Conservation (phyloP, 2,888 invertebrate genomes). For the Ditula angustiorana region DNA sequence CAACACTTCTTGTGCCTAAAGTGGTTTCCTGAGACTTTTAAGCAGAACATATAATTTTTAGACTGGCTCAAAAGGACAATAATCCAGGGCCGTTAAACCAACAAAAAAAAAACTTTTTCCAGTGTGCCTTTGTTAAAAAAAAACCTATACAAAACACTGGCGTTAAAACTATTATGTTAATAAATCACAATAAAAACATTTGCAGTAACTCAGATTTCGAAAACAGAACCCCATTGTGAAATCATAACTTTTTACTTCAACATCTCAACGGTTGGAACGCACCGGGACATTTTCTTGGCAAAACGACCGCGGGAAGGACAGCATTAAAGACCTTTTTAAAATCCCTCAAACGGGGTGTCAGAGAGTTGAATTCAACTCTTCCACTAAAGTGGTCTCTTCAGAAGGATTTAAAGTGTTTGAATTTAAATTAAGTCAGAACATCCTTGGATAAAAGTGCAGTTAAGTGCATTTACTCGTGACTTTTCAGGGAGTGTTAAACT, state of each 20-base stretch:
- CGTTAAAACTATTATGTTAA: too few species aligned
- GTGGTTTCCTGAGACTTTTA: too few species aligned
- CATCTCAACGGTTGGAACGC: slow-evolving; percentile 31
- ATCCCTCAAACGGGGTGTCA: slow-evolving; percentile 40
- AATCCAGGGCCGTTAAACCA: too few species aligned
- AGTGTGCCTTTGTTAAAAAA: too few species aligned
- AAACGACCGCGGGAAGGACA: slow-evolving; percentile 19
- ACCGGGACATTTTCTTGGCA: slow-evolving; percentile 33
- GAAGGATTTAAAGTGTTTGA: slow-evolving; percentile 35
- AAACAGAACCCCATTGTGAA: neutral
- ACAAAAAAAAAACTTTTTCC: too few species aligned
- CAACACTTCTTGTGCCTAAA: too few species aligned
- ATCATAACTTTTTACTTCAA: neutral
- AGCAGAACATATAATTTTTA: too few species aligned
- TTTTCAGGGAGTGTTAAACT: slow-evolving; percentile 8
- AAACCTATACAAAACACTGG: too few species aligned
- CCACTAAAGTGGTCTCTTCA: slow-evolving; percentile 28
- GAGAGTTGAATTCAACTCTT: slow-evolving; percentile 33
- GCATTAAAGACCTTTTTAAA: slow-evolving; percentile 37
- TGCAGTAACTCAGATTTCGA: too few species aligned
- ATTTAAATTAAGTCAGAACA: slow-evolving; percentile 37
- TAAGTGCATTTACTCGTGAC: slow-evolving; percentile 18
- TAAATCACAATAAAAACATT: too few species aligned
- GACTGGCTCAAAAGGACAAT: too few species aligned
- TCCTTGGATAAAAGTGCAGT: slow-evolving; percentile 22